Base-by-base conservation (phyloP, 1,140 invertebrate genomes). In the Oscheius sp. region DNA sequence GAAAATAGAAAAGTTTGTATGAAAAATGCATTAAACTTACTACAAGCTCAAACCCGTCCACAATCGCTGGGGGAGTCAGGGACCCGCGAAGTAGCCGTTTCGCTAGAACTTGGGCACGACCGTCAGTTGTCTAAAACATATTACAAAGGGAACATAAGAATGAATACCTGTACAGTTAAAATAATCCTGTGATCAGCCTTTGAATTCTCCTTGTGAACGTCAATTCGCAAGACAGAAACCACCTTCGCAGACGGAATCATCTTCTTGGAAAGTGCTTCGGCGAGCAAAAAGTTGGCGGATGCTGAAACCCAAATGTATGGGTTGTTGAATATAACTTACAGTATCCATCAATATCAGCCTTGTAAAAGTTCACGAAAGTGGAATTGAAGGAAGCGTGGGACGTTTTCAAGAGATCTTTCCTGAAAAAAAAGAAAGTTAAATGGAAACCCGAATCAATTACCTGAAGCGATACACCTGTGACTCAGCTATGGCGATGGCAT, bases 351-450 rank as follows among this genome's bases (percentile, higher is more conserved):
- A 63, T 61, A 35, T 58, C 64, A 31, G 10, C n/a, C 63, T 76
- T 71, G 66, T 68, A 84, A n/a, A 78, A 28, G 61, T 79, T 82
- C 18, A 84, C 46, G 68, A 79, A 84, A 45, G 76, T 73, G 2
- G 76, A 76, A 64, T 83, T 74, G 38, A 68, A 81, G 2, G 61
- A 35, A 20, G 73, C 68, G 58, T 75, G 68, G 0, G 13, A 71
- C 20, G 32, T 58, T 59, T 10, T 70, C 45, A 18, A 35, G 34
- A 32, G 45, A n/a, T n/a, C n/a, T n/a, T n/a, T n/a, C n/a, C n/a
- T n/a, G n/a, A n/a, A n/a, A n/a, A n/a, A n/a, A n/a, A n/a, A n/a
- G n/a, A n/a, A n/a, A n/a, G n/a, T n/a, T n/a, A n/a, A n/a, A n/a
- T n/a, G n/a, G n/a, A n/a, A n/a, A 18, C 34, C 46, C 61, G 23